Evolutionary conservation across 1,140 invertebrate genomes (phyloP), one percentile per base, ranked within the genome.

Genomic region (Akabosia matsudoensis): DNA sequence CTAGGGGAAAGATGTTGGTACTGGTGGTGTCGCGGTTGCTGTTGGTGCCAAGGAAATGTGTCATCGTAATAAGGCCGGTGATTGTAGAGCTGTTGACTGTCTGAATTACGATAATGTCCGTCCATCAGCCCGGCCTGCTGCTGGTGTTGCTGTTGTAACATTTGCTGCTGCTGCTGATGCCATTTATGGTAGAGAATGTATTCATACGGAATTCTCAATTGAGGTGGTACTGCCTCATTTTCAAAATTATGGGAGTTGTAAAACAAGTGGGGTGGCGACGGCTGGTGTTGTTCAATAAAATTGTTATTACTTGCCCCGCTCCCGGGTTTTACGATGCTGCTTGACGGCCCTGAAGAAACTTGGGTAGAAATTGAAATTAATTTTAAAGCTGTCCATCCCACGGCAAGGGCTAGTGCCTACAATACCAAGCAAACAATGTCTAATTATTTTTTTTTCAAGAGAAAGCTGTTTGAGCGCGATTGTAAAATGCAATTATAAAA

Each of bases 351-450:
- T 45, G 70, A 30, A 18, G 70, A 71, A 72, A 22, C 26, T 52
- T 77, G 56, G 14, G 56, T 22, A 51, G 76, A 77, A 30, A 77
- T 74, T 4, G 76, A 77, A 70, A 77, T 74, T 16, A 77, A 28
- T 70, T 56, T 54, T 16, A 77, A 30, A 14, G 72, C 72, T 64
- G 73, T 70, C 16, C 72, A 73, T 26, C 76, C 72, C 13, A 77
- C 76, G 18, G 76, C 76, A 0, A 77, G 52, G 1, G 76, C 71
- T 28, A 77, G 37, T 0, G 76, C 76, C 76, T 77, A n/a, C 22
- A 10, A 1, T 28, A 7, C 7, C 18, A 45, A n/a, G n/a, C n/a
- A n/a, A n/a, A n/a, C n/a, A n/a, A n/a, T n/a, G n/a, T n/a, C n/a
- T n/a, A n/a, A n/a, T n/a, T n/a, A n/a, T n/a, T n/a, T n/a, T n/a